These are phyloP conservation scores for Pomacea canaliculata DNA, from an alignment of 2,888 invertebrate species.

Conservation along the genomic window DNA sequence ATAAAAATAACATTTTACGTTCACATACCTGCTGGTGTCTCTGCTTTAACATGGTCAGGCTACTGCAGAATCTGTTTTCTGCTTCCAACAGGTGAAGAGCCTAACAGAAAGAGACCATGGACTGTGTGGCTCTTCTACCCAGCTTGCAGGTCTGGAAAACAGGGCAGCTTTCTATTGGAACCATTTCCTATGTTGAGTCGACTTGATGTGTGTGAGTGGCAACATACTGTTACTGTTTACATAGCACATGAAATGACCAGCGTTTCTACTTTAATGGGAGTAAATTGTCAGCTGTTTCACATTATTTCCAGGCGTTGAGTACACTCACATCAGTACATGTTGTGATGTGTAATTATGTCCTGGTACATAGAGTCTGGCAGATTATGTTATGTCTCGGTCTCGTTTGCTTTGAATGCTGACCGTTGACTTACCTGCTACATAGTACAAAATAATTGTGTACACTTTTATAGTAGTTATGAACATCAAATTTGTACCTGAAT, in stretches of 20 bases:
- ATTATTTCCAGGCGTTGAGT: slow-evolving; percentile 17
- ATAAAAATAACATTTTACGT: no score
- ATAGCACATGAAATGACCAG: no score
- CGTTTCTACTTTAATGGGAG: neutral
- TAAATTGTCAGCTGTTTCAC: neutral
- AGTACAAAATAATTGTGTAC: no score
- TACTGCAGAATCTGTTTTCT: no score
- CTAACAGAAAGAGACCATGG: slow-evolving; percentile 72
- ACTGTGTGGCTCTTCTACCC: slow-evolving; percentile 22
- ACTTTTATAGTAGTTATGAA: no score
- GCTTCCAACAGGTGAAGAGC: slow-evolving; percentile 28
- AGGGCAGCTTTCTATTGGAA: slow-evolving; percentile 84
- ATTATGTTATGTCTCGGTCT: neutral
- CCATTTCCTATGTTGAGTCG: slow-evolving; percentile 79
- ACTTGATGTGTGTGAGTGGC: slow-evolving; percentile 47
- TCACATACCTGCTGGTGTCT: no score
- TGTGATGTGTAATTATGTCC: slow-evolving; percentile 23
- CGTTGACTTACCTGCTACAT: no score
- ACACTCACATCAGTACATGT: neutral
- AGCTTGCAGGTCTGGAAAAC: slow-evolving; percentile 37
- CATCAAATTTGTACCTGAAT: no score
- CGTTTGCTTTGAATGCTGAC: no score
- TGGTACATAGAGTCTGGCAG: slow-evolving; percentile 14
- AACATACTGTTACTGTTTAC: neutral
- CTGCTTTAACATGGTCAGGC: no score